A percentile compares a stretch with the other conserved stretches of the same genome.
Evolutionary conservation across 2,888 invertebrate genomes (phyloP).

Genomic region (Ophonus ardosiacus): DNA sequence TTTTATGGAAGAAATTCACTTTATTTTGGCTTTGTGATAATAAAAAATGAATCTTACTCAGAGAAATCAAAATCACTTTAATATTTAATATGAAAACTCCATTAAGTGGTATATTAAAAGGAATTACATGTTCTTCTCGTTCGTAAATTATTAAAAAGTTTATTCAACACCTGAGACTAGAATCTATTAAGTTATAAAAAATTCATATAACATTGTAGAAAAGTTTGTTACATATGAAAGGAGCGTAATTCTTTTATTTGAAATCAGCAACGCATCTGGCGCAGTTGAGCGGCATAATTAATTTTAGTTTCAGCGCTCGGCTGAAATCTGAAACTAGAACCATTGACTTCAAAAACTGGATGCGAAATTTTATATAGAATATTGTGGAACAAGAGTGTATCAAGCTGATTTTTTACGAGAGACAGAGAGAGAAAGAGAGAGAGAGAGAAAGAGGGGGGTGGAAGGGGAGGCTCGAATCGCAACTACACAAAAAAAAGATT

Average conservation of each 20-base stretch:
- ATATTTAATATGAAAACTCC: background rate
- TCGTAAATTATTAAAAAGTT: background rate
- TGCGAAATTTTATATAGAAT: background rate
- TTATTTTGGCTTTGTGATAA: background rate
- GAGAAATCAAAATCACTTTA: background rate
- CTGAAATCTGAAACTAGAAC: background rate
- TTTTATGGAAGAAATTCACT: background rate
- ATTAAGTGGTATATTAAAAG: background rate
- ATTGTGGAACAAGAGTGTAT: background rate
- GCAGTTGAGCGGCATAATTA: slow-evolving; percentile 17
- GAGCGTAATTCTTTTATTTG: slow-evolving; percentile 25
- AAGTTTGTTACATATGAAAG: slow-evolving; percentile 18
- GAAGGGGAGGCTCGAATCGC: no score
- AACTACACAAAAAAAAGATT: no score
- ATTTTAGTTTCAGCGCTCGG: slow-evolving; percentile 3
- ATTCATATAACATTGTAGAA: slow-evolving; percentile 10
- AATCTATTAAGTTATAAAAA: background rate
- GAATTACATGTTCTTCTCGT: background rate
- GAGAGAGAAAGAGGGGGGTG: no score
- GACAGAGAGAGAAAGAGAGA: no score
- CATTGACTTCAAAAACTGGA: background rate
- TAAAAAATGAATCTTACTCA: background rate
- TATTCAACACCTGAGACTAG: background rate
- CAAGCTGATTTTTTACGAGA: no score
- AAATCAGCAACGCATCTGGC: slow-evolving; percentile 24